Evolutionary conservation across 2,888 invertebrate genomes (phyloP), one percentile per base, ranked within the genome.

Genomic region (Tipula helvola): DNA sequence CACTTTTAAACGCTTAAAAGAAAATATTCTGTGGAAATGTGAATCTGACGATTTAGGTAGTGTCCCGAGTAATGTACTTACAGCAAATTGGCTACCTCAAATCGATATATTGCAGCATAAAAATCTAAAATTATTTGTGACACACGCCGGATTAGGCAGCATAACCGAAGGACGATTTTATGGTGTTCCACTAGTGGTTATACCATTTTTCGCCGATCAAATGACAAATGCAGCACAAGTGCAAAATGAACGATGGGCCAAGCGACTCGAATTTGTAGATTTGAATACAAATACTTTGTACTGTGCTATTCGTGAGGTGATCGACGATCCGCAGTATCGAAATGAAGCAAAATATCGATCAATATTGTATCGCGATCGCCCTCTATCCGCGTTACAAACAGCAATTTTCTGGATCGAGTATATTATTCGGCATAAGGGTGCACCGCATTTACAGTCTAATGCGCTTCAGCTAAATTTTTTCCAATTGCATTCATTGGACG

Each of bases 201-300:
- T 93, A 86, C 93, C 93, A 0, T 89, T 93, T 16, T 92, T 92
- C 87, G 92, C 90, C 0, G 93, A 93, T 89, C 93, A 93, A 88
- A 90, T 91, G 86, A 88, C 91, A 16, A 93, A 93, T 87, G 92
- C 93, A 89, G 90, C 89, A 0, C 90, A 90, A 7, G 92, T 92
- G 3, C 91, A 90, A 86, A 87, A 88, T 4, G 89, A 89, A 83
- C 93, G 93, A 4, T 91, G 90, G 88, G 93, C 91, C 0, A 88
- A 91, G 3, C 89, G 88, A 0, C 88, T 93, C 0, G 89, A 90
- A 71, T 91, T 90, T 57, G 87, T 89, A 1, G 88, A 89, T 0
- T 86, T 93, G 2, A 91, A 89, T 0, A 89, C 90, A 86, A 89
- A 90, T 1, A 89, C 87, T 5, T 88, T 93, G 0, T 87, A 87